These are phyloP conservation scores for Penelope pileata DNA, from an alignment of 2,113 vertebrate genomes.

Conservation along the genomic window DNA sequence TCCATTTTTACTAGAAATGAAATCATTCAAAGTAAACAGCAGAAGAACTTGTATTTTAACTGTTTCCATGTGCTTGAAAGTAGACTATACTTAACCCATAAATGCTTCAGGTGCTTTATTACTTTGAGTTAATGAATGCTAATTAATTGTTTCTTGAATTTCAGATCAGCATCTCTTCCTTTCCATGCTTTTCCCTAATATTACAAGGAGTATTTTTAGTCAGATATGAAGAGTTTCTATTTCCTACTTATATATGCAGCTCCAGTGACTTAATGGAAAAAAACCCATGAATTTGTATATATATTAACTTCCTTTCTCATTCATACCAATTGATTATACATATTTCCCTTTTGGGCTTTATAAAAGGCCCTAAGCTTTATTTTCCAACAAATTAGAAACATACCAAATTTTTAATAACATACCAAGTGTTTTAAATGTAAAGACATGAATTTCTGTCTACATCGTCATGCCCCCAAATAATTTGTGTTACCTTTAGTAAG, in stretches of 20 bases:
- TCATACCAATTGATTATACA: background rate
- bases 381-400: background rate
- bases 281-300: background rate
- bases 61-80: background rate
- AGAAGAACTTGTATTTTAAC: conserved; percentile 9
- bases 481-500: background rate
- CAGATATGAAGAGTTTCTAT: background rate
- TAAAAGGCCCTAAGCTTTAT: background rate
- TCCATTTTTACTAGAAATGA: conserved; percentile 21
- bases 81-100: background rate
- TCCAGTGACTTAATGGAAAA: background rate
- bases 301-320: background rate
- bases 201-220: background rate
- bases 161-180: background rate
- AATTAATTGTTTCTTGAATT: conserved; percentile 20
- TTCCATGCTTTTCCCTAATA: background rate
- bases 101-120: background rate
- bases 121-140: background rate
- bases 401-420: background rate
- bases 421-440: background rate
- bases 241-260: background rate
- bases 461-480: background rate
- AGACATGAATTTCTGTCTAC: background rate
- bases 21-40: background rate
- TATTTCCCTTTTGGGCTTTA: background rate